A percentile compares a stretch with the other conserved stretches of the same genome.
phyloP scores from a whole-genome alignment of 2,888 invertebrate genomes.

The Drosophila imparisetae region DNA sequence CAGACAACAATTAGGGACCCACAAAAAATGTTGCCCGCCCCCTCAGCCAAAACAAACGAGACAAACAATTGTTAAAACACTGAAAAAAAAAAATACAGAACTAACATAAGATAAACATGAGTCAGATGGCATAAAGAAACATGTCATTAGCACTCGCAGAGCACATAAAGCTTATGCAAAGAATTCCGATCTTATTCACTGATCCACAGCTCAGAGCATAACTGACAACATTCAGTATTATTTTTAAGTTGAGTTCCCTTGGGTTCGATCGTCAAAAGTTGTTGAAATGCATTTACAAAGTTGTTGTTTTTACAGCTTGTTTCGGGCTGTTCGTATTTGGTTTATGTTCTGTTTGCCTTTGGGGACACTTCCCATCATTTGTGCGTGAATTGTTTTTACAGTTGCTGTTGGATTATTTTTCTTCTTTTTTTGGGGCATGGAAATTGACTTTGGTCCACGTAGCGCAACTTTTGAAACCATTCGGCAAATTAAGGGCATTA shows the following conservation, averaged over 20 bases:
- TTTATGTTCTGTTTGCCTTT: constrained; percentile 59
- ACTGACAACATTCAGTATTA: constrained; percentile 6
- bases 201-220: constrained; percentile 7
- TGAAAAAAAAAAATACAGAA: neutral
- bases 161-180: constrained; percentile 32
- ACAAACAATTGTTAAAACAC: constrained; percentile 70
- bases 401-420: constrained; percentile 44
- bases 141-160: constrained; percentile 57
- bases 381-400: constrained; percentile 58
- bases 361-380: constrained; percentile 60
- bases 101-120: constrained; percentile 17
- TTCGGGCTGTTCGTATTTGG: constrained; percentile 21
- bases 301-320: constrained; percentile 73
- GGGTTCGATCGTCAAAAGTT: constrained; percentile 41
- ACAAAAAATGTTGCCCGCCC: constrained; percentile 1
- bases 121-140: constrained; percentile 28
- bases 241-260: constrained; percentile 21
- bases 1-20: constrained; percentile 39
- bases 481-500: constrained; percentile 79
- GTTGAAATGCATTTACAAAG: constrained; percentile 31
- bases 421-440: constrained; percentile 23
- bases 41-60: constrained; percentile 30
- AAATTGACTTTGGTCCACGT: constrained; percentile 67
- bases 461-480: constrained; percentile 74
- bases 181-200: constrained; percentile 19